Percentiles rank a stretch among this genome's conserved stretches.
These are phyloP conservation scores for Remorina albescens DNA, from an alignment of 2,797 vertebrate species.

Conservation along the genomic window DNA sequence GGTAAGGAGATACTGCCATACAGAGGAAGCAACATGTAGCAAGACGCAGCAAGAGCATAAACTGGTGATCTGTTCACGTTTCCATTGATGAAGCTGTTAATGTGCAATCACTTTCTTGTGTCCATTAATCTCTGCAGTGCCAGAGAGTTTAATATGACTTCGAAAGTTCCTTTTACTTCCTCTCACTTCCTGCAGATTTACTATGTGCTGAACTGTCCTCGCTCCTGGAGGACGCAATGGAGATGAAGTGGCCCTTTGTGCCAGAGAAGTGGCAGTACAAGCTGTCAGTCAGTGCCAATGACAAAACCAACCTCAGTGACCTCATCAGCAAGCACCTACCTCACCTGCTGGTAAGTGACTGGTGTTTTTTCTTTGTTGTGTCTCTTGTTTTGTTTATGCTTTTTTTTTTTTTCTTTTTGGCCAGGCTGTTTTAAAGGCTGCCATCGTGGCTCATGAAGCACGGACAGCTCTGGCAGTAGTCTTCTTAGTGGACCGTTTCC, in stretches of 20 bases:
- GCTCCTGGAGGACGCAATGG: constrained; percentile 91
- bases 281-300: constrained; percentile 83
- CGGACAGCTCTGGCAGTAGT: constrained; percentile 83
- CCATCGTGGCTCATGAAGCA: constrained; percentile 84
- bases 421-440: constrained; percentile 87
- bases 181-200: constrained; percentile 75
- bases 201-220: constrained; percentile 88
- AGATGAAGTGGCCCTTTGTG: constrained; percentile 97
- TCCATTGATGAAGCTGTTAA: background rate
- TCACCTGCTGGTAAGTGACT: constrained; percentile 87
- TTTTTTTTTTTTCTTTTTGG: constrained; percentile 8
- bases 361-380: background rate
- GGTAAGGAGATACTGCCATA: background rate
- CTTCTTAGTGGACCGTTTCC: constrained; percentile 91
- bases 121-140: background rate
- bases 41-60: background rate
- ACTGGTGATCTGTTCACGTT: too few species aligned
- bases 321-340: constrained; percentile 85
- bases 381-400: background rate
- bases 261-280: constrained; percentile 98
- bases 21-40: background rate
- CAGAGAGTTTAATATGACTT: accelerated
- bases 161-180: background rate
- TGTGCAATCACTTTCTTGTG: background rate
- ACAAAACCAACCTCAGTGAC: constrained; percentile 95